Conservation (phyloP, 2,797 vertebrate species). For the Leptatherina wallacei region DNA sequence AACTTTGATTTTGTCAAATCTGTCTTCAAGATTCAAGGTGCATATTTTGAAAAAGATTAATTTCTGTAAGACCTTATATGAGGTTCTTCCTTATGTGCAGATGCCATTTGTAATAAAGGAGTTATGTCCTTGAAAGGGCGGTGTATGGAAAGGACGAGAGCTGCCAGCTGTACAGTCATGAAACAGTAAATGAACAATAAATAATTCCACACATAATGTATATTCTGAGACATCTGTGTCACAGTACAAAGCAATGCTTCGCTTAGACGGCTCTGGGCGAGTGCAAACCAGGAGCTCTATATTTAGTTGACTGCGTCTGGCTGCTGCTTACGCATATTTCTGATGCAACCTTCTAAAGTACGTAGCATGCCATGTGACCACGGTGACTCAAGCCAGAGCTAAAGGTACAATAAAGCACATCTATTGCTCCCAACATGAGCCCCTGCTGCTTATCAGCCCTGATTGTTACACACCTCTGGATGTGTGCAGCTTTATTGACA, state of each 20-base stretch:
- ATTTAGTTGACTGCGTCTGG: constrained; percentile 68
- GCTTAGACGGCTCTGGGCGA: constrained; percentile 40
- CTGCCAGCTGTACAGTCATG: background rate
- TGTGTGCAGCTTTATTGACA: constrained; percentile 12
- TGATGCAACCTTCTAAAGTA: constrained; percentile 68
- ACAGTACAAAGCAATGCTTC: constrained; percentile 1
- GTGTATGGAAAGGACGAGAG: background rate
- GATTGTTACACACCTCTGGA: background rate
- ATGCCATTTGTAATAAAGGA: background rate
- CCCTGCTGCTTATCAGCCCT: constrained; percentile 17
- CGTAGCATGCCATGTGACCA: constrained; percentile 50
- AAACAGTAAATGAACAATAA: background rate
- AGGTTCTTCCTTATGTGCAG: background rate
- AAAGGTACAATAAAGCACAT: constrained; percentile 23
- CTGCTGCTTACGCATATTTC: constrained; percentile 72
- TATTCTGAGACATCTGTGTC: constrained; percentile 28
- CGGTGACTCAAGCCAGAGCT: constrained; percentile 31
- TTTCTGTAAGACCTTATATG: background rate
- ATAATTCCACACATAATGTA: background rate
- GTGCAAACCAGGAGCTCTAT: constrained; percentile 68
- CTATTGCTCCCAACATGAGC: constrained; percentile 17
- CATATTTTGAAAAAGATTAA: background rate
- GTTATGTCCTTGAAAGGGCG: background rate
- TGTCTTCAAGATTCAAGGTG: background rate
- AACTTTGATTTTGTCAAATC: background rate